Base-by-base conservation (phyloP, 2,888 invertebrate species). In the Drosophila planitibia region DNA sequence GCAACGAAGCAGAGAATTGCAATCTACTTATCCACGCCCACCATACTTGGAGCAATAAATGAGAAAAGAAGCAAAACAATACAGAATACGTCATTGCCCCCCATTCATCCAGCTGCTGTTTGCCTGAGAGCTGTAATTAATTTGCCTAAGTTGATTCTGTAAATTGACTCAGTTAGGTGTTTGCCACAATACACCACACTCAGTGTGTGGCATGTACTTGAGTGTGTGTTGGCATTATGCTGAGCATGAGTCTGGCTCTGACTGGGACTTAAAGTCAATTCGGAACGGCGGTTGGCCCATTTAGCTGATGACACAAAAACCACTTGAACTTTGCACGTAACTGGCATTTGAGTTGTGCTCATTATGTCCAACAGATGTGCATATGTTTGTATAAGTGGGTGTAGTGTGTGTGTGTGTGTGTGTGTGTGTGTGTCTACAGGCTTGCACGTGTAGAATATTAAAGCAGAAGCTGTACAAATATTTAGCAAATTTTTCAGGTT, bases 41-140 rank as follows among this genome's bases (percentile, higher is more conserved):
- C n/a, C 35, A 28, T 47, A 33, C 47, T 37, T 32, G 25, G n/a
- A 28, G n/a, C 5, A 28, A 47, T 14, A 57, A 37, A 61, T 32
- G 28, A 12, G 58, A 25, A 30, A 33, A 33, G 30, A 22, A 39
- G 41, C 22, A n/a, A n/a, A 35, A 2, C 33, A 58, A 63, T 44
- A 53, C 25, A 37, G 25, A 54, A 16, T 41, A 47, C 41, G 57
- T 49, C 49, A 52, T 55, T 60, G 16, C 2, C 28, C 25, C 55
- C 58, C 16, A 16, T 49, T 54, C 32, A 33, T 25, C 28, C 47
- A 62, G 39, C n/a, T 66, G 47, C 66, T 69, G 69, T 69, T 81
- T 62, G 25, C 49, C 47, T 82, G 81, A 90, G 81, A 84, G 82
- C 64, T 70, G 68, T 86, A 86, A 88, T 88, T 90, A 90, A 89